A percentile compares a stretch with the other conserved stretches of the same genome.
phyloP scores from a whole-genome alignment of 2,888 invertebrate species.

The Marronus borbonicus region DNA sequence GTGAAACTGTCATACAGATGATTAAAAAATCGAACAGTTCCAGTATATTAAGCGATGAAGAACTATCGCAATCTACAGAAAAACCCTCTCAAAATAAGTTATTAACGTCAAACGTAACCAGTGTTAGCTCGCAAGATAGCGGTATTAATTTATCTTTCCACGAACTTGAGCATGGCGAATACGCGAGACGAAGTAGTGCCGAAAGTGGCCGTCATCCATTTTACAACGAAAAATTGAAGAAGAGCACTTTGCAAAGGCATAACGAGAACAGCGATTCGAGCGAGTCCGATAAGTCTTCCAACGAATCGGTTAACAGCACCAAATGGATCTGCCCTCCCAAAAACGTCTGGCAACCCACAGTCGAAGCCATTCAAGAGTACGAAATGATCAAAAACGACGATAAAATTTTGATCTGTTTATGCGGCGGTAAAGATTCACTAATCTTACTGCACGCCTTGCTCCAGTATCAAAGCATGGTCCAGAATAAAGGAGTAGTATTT shows the following conservation, averaged over 20 bases:
- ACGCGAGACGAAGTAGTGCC: slow-evolving; percentile 64
- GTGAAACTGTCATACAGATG: slow-evolving; percentile 65
- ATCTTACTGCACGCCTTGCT: slow-evolving; percentile 87
- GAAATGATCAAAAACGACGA: slow-evolving; percentile 89
- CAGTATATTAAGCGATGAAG: slow-evolving; percentile 76
- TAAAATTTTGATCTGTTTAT: slow-evolving; percentile 86
- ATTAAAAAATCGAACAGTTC: slow-evolving; percentile 74
- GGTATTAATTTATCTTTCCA: slow-evolving; percentile 84
- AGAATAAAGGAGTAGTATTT: slow-evolving; percentile 84
- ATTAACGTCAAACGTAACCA: slow-evolving; percentile 78
- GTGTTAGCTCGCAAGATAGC: slow-evolving; percentile 84
- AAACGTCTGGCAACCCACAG: slow-evolving; percentile 84
- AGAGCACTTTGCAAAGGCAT: slow-evolving; percentile 65
- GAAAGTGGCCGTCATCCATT: slow-evolving; percentile 64
- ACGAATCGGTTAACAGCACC: slow-evolving; percentile 70
- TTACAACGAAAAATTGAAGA: slow-evolving; percentile 62
- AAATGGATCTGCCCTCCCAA: slow-evolving; percentile 87
- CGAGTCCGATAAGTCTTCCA: slow-evolving; percentile 57
- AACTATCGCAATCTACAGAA: slow-evolving; percentile 61
- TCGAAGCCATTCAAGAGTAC: slow-evolving; percentile 88
- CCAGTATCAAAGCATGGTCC: slow-evolving; percentile 86
- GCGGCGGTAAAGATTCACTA: slow-evolving; percentile 89
- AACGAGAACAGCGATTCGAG: slow-evolving; percentile 63
- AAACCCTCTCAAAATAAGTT: slow-evolving; percentile 73
- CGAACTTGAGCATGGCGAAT: slow-evolving; percentile 73